Conservation (phyloP, 1,140 invertebrate species). For the Plodia interpunctella region DNA sequence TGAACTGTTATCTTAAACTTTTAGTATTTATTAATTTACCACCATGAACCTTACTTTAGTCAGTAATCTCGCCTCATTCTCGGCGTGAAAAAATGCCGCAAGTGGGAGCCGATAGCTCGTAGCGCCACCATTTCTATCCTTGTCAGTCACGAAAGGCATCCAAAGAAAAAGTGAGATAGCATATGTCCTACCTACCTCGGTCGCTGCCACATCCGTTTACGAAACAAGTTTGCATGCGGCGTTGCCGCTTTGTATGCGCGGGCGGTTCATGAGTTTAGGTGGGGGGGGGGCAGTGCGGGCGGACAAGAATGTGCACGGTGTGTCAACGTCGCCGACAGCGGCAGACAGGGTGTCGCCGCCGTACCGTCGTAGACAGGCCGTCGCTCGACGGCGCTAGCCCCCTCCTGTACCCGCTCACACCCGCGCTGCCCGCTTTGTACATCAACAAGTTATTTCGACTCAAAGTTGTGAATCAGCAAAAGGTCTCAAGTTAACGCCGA, state of each 20-base stretch:
- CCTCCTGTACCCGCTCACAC: conserved; percentile 46
- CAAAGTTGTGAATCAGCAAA: conserved; percentile 37
- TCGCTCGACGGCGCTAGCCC: conserved; percentile 78
- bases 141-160: conserved; percentile 25
- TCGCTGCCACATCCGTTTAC: conserved; percentile 80
- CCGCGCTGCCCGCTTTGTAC: conserved; percentile 52
- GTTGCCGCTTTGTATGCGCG: conserved; percentile 71
- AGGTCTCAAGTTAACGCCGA: conserved; percentile 43
- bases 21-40: neutral
- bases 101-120: conserved; percentile 75
- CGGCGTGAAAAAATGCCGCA: conserved; percentile 76
- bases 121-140: conserved; percentile 68
- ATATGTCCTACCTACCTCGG: conserved; percentile 59
- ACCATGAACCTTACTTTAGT: conserved; percentile 47
- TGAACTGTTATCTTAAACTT: no score
- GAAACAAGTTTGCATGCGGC: conserved; percentile 80
- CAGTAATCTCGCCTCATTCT: conserved; percentile 77
- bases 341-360: conserved; percentile 94
- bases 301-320: conserved; percentile 76
- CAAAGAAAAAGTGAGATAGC: conserved; percentile 37
- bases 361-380: conserved; percentile 86
- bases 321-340: conserved; percentile 85
- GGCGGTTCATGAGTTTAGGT: conserved; percentile 55
- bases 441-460: conserved; percentile 76
- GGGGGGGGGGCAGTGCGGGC: conserved; percentile 58